Percentiles rank a stretch among this genome's conserved stretches.
These are phyloP conservation scores for Magallana ariakensis DNA, from an alignment of 1,140 invertebrate genomes.

Conservation along the genomic window DNA sequence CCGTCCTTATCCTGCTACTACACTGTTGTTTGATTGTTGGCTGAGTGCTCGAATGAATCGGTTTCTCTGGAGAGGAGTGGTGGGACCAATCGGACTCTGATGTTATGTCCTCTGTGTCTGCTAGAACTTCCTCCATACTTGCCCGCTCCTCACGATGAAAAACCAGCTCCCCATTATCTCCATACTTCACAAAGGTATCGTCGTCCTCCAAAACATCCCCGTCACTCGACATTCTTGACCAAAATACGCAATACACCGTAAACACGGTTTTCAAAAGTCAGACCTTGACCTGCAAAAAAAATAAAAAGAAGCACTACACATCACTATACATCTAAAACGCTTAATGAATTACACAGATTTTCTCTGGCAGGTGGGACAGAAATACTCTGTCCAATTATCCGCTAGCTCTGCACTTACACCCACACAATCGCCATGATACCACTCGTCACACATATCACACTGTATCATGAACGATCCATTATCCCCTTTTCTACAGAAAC, in stretches of 20 bases:
- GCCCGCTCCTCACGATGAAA: background rate
- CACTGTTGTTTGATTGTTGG: background rate
- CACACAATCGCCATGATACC: slow-evolving; percentile 49
- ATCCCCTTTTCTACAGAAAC: slow-evolving; percentile 27
- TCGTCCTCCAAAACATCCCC: background rate
- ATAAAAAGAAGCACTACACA: background rate
- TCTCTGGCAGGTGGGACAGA: slow-evolving; percentile 23
- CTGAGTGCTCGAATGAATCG: too few species aligned
- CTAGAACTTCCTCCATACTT: background rate
- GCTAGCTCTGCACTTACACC: slow-evolving; percentile 6
- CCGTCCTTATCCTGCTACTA: background rate
- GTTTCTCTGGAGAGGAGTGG: background rate
- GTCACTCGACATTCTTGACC: background rate
- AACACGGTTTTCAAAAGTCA: background rate
- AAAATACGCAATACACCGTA: background rate
- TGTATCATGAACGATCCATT: slow-evolving; percentile 47
- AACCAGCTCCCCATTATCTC: background rate
- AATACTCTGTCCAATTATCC: background rate
- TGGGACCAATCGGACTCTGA: background rate
- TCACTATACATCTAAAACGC: too few species aligned
- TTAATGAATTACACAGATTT: background rate
- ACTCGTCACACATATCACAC: slow-evolving; percentile 50
- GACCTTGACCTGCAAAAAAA: slow-evolving; percentile 9
- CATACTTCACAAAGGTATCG: slow-evolving; percentile 2
- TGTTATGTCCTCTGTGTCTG: background rate